Evolutionary conservation across 2,888 invertebrate species (phyloP).

Genomic region (Drosophila algonquin): DNA sequence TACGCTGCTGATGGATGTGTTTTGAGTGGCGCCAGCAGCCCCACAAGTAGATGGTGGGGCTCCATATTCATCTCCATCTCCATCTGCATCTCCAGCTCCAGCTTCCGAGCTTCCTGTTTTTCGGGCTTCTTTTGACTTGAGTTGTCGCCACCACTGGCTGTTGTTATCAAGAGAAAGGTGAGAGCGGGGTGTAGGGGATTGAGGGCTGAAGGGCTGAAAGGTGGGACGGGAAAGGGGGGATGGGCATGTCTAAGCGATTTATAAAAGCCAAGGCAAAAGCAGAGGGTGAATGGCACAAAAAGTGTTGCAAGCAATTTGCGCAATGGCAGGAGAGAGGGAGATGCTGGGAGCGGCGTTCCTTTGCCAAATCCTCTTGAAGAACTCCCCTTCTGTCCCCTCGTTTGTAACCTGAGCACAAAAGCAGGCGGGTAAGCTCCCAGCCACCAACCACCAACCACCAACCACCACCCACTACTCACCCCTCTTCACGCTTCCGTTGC

Average conservation of each 20-base stretch:
- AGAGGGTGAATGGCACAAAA: constrained; percentile 51
- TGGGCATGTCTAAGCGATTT: constrained; percentile 64
- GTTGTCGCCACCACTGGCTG: constrained; percentile 34
- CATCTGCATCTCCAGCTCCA: neutral
- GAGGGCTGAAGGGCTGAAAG: neutral
- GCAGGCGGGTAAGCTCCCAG: constrained; percentile 27
- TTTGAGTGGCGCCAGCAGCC: constrained; percentile 60
- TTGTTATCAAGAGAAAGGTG: constrained; percentile 50
- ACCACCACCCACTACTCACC: constrained; percentile 25
- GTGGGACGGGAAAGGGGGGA: neutral
- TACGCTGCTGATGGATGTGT: constrained; percentile 69
- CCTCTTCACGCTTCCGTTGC: constrained; percentile 4
- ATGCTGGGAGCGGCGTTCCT: constrained; percentile 9
- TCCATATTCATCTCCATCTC: neutral
- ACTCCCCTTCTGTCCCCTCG: constrained; percentile 8
- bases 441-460: constrained; percentile 6
- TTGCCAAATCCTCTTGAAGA: constrained; percentile 50
- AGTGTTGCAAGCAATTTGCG: constrained; percentile 78
- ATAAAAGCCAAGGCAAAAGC: constrained; percentile 67
- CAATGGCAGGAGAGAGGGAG: constrained; percentile 46
- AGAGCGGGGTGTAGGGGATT: neutral
- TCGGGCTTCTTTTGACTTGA: constrained; percentile 63
- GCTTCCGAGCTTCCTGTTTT: constrained; percentile 65
- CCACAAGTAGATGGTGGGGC: constrained; percentile 18
- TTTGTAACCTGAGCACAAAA: constrained; percentile 30